Conservation (phyloP, 1,140 invertebrate genomes). For the Apis florea region DNA sequence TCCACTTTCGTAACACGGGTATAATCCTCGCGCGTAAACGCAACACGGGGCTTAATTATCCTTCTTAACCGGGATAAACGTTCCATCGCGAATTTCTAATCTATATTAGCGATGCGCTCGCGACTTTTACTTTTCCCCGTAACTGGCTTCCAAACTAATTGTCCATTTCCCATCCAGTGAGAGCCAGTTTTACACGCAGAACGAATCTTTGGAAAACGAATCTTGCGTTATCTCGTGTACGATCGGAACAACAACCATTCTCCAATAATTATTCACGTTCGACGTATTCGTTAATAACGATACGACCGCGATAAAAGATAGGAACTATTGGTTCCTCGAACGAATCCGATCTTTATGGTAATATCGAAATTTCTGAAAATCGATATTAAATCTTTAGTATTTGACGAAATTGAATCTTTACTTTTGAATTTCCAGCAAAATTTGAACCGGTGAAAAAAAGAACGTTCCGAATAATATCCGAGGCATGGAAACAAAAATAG, state of each 20-base stretch:
- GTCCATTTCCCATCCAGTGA: background rate
- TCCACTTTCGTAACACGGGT: background rate
- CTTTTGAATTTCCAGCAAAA: no score
- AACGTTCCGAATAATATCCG: no score
- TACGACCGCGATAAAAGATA: no score
- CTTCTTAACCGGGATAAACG: constrained; percentile 16
- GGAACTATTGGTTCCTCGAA: no score
- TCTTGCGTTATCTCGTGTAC: background rate
- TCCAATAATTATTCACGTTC: background rate
- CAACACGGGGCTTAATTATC: background rate
- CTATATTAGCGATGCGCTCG: background rate
- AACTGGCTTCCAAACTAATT: background rate
- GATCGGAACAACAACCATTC: background rate
- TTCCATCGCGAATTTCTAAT: constrained; percentile 18
- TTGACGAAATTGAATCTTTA: no score
- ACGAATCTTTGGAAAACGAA: background rate
- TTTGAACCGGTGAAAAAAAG: no score
- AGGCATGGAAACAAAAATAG: background rate
- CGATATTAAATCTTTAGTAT: no score
- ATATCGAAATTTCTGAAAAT: no score
- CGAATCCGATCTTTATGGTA: no score
- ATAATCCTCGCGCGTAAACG: background rate
- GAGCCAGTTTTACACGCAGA: background rate
- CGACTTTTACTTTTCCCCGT: constrained; percentile 15
- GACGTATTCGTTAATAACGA: background rate